Percentiles rank a stretch among this genome's conserved stretches.
Evolutionary conservation across 1,140 invertebrate species (phyloP).

Genomic region (Pseudomyrmex gracilis): DNA sequence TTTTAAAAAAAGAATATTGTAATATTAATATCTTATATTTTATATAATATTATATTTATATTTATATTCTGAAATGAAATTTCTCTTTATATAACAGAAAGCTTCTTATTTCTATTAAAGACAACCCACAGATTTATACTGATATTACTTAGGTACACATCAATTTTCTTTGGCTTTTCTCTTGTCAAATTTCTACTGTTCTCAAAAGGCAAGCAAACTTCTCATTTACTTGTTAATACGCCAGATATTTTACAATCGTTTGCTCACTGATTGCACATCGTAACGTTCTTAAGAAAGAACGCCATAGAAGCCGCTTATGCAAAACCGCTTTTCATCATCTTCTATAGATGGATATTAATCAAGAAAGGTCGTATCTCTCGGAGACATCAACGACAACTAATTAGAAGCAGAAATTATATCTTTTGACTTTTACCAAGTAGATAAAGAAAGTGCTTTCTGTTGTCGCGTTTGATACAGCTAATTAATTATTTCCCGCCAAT

Average conservation of each 20-base stretch:
- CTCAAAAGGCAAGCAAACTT: not conserved
- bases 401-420: conserved; percentile 47
- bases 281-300: conserved; percentile 8
- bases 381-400: conserved; percentile 56
- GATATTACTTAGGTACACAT: no score
- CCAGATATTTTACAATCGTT: not conserved
- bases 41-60: no score
- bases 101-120: not conserved
- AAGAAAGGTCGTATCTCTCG: conserved; percentile 68
- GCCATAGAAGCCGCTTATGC: not conserved
- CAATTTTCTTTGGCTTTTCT: not conserved
- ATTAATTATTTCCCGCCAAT: conserved; percentile 64
- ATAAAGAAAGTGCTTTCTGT: not conserved
- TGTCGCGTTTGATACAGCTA: conserved; percentile 23
- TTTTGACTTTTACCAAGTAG: not conserved
- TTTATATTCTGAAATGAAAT: no score
- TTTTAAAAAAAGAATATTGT: no score
- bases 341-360: conserved; percentile 73
- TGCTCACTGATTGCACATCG: conserved; percentile 48
- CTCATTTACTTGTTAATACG: not conserved
- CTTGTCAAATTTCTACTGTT: no score
- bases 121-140: no score
- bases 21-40: no score
- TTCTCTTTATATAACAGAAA: no score
- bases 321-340: conserved; percentile 23